Base-by-base conservation (phyloP, 2,888 invertebrate genomes). In the Sceliomorpha sp. region DNA sequence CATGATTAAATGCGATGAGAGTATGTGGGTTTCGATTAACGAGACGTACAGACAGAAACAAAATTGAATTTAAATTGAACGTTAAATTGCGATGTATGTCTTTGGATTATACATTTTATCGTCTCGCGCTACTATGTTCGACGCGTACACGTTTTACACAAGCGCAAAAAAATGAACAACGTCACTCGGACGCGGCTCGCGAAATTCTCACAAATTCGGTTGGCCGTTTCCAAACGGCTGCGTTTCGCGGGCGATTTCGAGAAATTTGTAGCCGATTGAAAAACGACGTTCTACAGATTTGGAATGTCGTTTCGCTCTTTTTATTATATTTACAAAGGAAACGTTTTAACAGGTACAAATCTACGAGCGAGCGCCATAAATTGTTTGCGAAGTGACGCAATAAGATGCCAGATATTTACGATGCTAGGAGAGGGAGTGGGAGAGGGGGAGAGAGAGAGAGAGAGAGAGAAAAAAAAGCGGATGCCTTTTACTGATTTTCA, bases 31-130 rank as follows among this genome's bases (percentile, higher is more conserved):
- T 64, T 59, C 69, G 69, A 70, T 70, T 70, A 69, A 62, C 69
- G 63, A 68, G 68, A 62, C 56, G 50, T 12, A 26, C 48, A 14
- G 50, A 51, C 68, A 37, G 58, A 50, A 34, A 37, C 27, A 20
- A 69, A 63, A 69, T 69, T 69, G 58, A 69, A 63, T 69, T 69
- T 62, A 48, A 69, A 69, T 69, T 62, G 39, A 58, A 69, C 42
- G 37, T 36, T 42, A 17, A 44, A 53, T 40, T 48, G 40, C 13
- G 29, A 48, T 20, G 17, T 34, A 39, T 27, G 37, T 40, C 55
- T 53, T 53, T 2, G 20, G 5, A 20, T 20, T 5, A 20, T 20
- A n/a, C n/a, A n/a, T n/a, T n/a, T n/a, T n/a, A n/a, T n/a, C n/a
- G n/a, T n/a, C n/a, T 24, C 24, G 24, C 24, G 24, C 24, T 7